Evolutionary conservation across 2,888 invertebrate species (phyloP), one percentile per base, ranked within the genome.

Genomic region (Rhorus exstirpatorius): DNA sequence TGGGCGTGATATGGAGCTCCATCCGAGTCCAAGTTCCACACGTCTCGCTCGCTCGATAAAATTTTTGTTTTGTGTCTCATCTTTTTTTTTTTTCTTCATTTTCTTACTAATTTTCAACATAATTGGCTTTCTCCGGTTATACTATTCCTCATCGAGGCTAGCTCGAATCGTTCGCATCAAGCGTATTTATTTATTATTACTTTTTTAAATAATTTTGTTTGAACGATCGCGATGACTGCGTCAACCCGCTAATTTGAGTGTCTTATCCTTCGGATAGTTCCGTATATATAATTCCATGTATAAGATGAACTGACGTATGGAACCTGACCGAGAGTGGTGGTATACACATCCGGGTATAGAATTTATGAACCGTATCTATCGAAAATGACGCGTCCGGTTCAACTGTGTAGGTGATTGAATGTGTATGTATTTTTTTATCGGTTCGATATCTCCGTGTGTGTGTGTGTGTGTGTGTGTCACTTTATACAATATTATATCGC

Each of bases 401-500:
- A 63, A 44, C 81, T 49, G 67, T 78, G 60, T 78, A 26, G 35
- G 58, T 77, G 71, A 71, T 81, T 77, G 46, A 70, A 35, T 76
- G 63, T 76, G 74, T 70, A 35, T 72, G 60, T 71, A 68, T 46
- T 70, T 79, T 68, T 75, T 44, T 71, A 8, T 19, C 35, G 61
- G 70, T 81, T 53, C 51, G 58, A 61, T 77, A 67, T 70, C 49
- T 44, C 67, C 55, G 63, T 79, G 74, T 84, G 76, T 86, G 17
- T 75, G 53, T 71, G 38, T 76, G 8, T 74, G 60, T 46, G 58
- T 81, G 67, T 80, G 49, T 80, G 70, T 85, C 53, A 79, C 84
- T 89, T 87, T 89, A 88, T 90, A 89, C 90, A 90, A 89, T 89
- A 90, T 90, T 90, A 90, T 89, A 90, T 89, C 90, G 86, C 87